Conservation (phyloP, 2,888 invertebrate genomes). For the Coenonympha glycerion region DNA sequence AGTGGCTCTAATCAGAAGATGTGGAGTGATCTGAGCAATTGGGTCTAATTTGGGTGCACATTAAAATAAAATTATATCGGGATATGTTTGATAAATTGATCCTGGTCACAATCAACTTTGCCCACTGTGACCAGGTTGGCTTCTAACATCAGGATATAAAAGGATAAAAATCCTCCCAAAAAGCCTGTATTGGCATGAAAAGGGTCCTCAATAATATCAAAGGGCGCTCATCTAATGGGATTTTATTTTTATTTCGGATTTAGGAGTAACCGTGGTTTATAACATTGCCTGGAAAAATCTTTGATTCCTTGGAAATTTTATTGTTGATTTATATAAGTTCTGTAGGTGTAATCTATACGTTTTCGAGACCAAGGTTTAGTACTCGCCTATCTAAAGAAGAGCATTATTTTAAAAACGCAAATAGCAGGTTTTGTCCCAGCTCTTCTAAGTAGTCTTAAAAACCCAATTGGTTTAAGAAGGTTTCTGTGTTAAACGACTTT, state of each 20-base stretch:
- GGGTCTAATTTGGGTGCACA: too few relatives aligned
- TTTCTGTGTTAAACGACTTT: too few relatives aligned
- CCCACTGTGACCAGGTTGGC: neutral
- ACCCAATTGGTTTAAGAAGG: too few relatives aligned
- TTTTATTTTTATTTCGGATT: neutral
- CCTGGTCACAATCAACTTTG: neutral
- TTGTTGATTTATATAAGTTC: neutral
- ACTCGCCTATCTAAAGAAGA: too few relatives aligned
- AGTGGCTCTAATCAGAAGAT: too few relatives aligned
- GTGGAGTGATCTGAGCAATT: too few relatives aligned
- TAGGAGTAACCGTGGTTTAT: neutral
- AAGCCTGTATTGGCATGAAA: slow-evolving; percentile 4
- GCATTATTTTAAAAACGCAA: too few relatives aligned
- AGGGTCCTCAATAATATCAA: neutral
- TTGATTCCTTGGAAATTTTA: neutral
- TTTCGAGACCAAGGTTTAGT: too few relatives aligned
- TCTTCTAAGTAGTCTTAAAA: too few relatives aligned
- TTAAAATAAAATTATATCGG: too few relatives aligned
- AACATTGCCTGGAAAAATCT: neutral
- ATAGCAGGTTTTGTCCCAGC: too few relatives aligned
- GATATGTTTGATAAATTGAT: too few relatives aligned
- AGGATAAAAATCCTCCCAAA: neutral
- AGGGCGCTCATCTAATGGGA: neutral
- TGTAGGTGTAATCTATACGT: neutral
- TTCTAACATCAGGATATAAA: neutral